These are phyloP conservation scores for Poliocrania exsul DNA, from an alignment of 2,797 vertebrate genomes.

Conservation along the genomic window DNA sequence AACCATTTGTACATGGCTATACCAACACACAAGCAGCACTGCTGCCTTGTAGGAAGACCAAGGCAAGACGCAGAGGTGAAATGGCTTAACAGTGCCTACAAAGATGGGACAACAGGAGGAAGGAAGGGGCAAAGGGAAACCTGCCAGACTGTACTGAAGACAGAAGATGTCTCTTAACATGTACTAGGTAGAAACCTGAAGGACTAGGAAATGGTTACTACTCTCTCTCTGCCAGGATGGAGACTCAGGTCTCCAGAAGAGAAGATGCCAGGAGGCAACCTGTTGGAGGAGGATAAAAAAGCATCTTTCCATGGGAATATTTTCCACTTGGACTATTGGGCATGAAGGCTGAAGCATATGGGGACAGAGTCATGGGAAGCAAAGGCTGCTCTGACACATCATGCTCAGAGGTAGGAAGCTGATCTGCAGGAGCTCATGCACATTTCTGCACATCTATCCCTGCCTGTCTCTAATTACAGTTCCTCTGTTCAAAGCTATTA, in stretches of 20 bases:
- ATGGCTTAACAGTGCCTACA: background rate
- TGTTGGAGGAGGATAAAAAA: background rate
- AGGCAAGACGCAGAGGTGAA: background rate
- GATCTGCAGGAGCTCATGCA: background rate
- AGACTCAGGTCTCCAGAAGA: background rate
- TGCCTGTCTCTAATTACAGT: background rate
- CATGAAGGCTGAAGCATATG: background rate
- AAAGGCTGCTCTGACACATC: background rate
- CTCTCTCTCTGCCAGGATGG: background rate
- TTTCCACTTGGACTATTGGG: background rate
- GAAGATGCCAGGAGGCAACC: background rate
- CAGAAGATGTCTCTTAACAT: too few relatives aligned
- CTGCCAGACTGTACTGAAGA: background rate
- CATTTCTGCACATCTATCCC: background rate
- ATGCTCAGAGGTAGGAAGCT: background rate
- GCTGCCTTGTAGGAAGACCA: background rate
- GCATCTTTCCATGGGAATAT: background rate
- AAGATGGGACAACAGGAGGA: background rate
- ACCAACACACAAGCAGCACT: rapidly evolving
- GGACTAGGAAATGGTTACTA: too few relatives aligned
- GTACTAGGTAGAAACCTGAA: background rate
- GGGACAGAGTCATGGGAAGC: rapidly evolving
- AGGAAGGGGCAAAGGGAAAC: background rate
- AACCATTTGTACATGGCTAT: rapidly evolving
- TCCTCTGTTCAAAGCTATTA: background rate